Evolutionary conservation across 1,140 invertebrate genomes (phyloP), one percentile per base, ranked within the genome.

Genomic region (Sipha flava): DNA sequence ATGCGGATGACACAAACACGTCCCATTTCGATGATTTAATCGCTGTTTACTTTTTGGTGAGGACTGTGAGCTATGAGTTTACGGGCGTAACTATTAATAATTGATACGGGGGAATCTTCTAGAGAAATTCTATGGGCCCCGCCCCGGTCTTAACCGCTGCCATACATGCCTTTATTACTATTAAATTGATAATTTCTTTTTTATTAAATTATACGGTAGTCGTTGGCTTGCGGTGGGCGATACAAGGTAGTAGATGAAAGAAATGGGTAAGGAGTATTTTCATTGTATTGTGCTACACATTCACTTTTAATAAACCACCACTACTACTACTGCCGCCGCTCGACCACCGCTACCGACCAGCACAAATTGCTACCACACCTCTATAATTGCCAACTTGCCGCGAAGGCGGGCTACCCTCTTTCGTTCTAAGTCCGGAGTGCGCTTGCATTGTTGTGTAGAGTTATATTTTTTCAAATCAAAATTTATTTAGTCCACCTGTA

Each of bases 111-210:
- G 9, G n/a, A 9, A n/a, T n/a, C 1, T 37, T 1, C 10, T 4
- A 37, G 3, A n/a, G n/a, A n/a, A 64, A 40, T 5, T 6, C 31
- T 21, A 14, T 40, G 2, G 16, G 49, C 9, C 10, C 45, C 29
- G 47, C 70, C 70, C 70, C 70, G 47, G 18, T 5, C n/a, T n/a
- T 34, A 7, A 52, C 16, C 12, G 40, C 37, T 23, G 26, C 16
- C 16, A 5, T 49, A 1, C 14, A 10, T 54, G 49, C 21, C 37
- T 21, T 16, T 54, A 52, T 52, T 31, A 31, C 54, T 37, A 37
- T 57, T 75, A 75, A 75, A 75, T 75, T 75, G 72, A 75, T 75
- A 75, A 75, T 75, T 75, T 75, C 4, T 75, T 75, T 75, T 57
- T 57, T 16, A 75, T 75, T 75, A 75, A 75, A 75, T 52, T 75